phyloP scores from a whole-genome alignment of 64 coral and sea anemone genomes.

The Hydrozoanthus tunicans region DNA sequence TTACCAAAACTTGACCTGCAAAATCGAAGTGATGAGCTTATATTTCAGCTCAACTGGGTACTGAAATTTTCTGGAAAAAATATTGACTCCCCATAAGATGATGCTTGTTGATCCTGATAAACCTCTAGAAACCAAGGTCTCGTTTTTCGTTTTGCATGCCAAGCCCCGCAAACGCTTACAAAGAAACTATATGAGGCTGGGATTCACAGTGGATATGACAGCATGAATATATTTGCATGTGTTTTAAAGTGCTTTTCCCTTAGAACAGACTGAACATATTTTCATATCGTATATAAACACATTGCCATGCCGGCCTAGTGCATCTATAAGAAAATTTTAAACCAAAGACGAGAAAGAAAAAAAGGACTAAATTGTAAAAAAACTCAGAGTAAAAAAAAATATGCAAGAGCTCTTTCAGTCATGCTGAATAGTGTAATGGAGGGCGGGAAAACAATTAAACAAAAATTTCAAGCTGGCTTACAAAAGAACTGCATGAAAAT shows the following conservation, averaged over 20 bases:
- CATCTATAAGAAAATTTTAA: background rate
- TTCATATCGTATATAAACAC: background rate
- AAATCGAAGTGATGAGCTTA: constrained; percentile 1
- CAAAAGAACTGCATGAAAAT: background rate
- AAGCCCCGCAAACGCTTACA: background rate
- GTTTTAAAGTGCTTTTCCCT: background rate
- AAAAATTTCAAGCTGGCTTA: background rate
- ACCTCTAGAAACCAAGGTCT: background rate
- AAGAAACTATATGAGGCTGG: background rate
- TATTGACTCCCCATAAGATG: background rate
- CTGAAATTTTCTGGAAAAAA: background rate
- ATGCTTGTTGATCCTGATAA: background rate
- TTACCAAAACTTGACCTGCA: background rate
- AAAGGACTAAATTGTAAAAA: too few relatives aligned
- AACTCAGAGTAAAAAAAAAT: too few relatives aligned
- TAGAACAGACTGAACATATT: background rate
- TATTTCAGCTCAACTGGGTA: background rate
- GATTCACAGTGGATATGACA: constrained; percentile 1
- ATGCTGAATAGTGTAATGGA: background rate
- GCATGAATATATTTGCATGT: constrained; percentile 28
- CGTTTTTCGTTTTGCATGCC: constrained; percentile 23
- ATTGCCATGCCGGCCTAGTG: background rate
- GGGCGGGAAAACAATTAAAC: background rate
- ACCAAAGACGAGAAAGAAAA: too few relatives aligned
- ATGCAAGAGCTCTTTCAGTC: too few relatives aligned